Percentiles rank a stretch among this genome's conserved stretches.
Evolutionary conservation across 2,888 invertebrate genomes (phyloP).

Genomic region (Lepidocyrtinus sp.): DNA sequence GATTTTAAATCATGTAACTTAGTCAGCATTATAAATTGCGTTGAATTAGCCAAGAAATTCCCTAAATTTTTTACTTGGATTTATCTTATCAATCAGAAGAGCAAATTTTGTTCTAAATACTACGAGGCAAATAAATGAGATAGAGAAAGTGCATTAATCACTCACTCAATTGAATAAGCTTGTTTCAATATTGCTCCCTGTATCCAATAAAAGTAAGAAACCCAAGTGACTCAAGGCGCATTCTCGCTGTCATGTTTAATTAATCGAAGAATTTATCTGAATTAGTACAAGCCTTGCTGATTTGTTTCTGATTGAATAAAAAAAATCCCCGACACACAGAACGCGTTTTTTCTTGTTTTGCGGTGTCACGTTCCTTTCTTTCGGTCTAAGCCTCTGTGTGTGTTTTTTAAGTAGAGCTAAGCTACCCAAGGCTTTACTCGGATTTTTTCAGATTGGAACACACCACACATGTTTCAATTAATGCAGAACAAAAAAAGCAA

Average conservation of each 20-base stretch:
- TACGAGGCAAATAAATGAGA: background rate
- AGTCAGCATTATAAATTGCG: background rate
- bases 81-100: background rate
- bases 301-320: conserved; percentile 47
- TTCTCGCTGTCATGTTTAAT: conserved; percentile 45
- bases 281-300: conserved; percentile 40
- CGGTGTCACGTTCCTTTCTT: background rate
- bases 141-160: conserved; percentile 35
- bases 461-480: background rate
- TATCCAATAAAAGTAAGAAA: background rate
- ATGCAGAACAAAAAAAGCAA: background rate
- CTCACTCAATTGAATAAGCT: conserved; percentile 15
- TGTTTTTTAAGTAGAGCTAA: background rate
- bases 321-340: background rate
- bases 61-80: background rate
- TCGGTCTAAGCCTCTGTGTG: background rate
- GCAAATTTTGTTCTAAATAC: background rate
- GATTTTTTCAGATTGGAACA: background rate
- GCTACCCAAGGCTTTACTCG: background rate
- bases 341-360: conserved; percentile 1
- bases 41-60: background rate
- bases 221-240: conserved; percentile 18
- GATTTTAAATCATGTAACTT: no score
- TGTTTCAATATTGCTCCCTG: background rate
- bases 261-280: conserved; percentile 51